A percentile compares a stretch with the other conserved stretches of the same genome.
phyloP scores from a whole-genome alignment of 2,113 vertebrate species.

The Bujurquina vittata region DNA sequence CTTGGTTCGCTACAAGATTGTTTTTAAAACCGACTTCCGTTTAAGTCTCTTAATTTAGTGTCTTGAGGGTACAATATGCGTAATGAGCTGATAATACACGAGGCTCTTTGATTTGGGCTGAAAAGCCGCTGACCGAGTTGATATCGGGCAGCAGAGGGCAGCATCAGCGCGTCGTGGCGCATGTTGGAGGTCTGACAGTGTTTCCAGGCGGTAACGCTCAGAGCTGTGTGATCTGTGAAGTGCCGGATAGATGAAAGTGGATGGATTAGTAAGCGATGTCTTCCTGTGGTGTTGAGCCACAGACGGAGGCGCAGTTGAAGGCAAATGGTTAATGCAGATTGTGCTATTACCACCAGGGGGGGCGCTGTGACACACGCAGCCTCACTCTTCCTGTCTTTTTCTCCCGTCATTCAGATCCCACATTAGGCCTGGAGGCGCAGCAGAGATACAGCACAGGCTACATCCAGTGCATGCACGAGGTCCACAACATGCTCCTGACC shows the following conservation, averaged over 20 bases:
- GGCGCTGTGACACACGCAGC: neutral
- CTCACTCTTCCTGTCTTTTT: neutral
- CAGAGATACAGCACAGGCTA: slow-evolving; percentile 90
- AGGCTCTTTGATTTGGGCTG: neutral
- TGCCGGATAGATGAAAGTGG: neutral
- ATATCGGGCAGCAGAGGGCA: slow-evolving; percentile 26
- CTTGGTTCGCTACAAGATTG: neutral
- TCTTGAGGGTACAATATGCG: accelerated
- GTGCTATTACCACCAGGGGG: slow-evolving; percentile 30
- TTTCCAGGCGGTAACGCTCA: neutral
- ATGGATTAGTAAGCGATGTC: neutral
- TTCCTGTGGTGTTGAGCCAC: neutral
- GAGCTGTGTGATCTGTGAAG: neutral
- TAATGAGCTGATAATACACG: neutral
- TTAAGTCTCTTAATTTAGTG: neutral
- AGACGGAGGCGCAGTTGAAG: neutral
- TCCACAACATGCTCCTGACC: slow-evolving; percentile 89
- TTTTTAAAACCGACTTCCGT: accelerated
- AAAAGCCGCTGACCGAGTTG: neutral
- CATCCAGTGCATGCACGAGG: slow-evolving; percentile 92
- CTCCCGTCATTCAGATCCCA: slow-evolving; percentile 71
- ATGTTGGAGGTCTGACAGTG: neutral
- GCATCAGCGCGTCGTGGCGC: neutral
- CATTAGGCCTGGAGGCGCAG: slow-evolving; percentile 83
- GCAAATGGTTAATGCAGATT: neutral